Evolutionary conservation across 2,888 invertebrate species (phyloP), one percentile per base, ranked within the genome.

Genomic region (Perdita meconis): DNA sequence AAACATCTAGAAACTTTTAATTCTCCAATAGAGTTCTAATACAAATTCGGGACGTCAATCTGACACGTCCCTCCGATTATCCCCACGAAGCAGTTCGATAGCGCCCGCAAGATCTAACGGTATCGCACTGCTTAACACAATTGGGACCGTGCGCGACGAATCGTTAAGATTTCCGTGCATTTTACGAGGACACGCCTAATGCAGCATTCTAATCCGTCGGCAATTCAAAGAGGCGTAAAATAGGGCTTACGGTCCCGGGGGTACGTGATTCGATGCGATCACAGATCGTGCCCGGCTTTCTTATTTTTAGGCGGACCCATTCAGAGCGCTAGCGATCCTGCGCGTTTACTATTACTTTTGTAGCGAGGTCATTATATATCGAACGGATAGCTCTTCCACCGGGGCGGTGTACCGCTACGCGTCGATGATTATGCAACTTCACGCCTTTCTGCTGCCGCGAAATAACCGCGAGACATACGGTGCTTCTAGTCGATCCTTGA

Each of bases 341-440:
- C 26, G 50, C 44, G 51, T 71, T 71, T 36, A 61, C 73, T 81
- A 67, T 81, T 81, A 70, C 77, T 73, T 78, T 81, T 78, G 73
- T 78, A 65, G 64, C 6, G 73, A 70, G 73, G 81, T 65, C 77
- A 71, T 81, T 72, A 64, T 67, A 66, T 68, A 65, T 50, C 59
- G 73, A 73, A 70, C 66, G 66, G 69, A 68, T 70, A 66, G 70
- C 71, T 60, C 56, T 26, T 56, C 26, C n/a, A n/a, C n/a, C 13
- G 50, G 38, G 12, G 42, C 44, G 8, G 19, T 59, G 76, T 82
- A 82, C 82, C 82, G 84, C 82, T 82, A 82, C 22, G 22, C 76
- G 59, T 36, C 57, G 75, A 73, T 73, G 81, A 84, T 85, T 85
- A 80, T 81, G 83, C 85, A 85, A 83, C 78, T 82, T 80, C 61